Evolutionary conservation across 2,888 invertebrate species (phyloP).

Genomic region (Oxyscelio sp.): DNA sequence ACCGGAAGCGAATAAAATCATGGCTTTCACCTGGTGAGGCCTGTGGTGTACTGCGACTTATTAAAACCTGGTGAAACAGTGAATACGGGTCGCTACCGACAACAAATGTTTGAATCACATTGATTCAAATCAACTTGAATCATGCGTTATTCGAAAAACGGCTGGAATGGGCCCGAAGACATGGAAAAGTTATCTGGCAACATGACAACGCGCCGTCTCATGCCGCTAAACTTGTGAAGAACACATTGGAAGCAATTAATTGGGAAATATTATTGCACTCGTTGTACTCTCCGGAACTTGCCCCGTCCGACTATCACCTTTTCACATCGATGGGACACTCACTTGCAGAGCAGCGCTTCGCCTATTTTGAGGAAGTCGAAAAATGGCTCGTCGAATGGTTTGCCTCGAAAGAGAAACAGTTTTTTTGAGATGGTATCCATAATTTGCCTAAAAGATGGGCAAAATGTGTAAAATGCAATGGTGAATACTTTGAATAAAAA

Average conservation of each 20-base stretch:
- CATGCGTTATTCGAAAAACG: slow-evolving; percentile 65
- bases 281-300: slow-evolving; percentile 68
- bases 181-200: slow-evolving; percentile 77
- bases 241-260: not conserved
- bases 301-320: slow-evolving; percentile 37
- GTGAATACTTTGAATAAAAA: too few species aligned
- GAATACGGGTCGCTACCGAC: slow-evolving; percentile 64
- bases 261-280: slow-evolving; percentile 42
- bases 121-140: slow-evolving; percentile 70
- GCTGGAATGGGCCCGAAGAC: too few species aligned
- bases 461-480: slow-evolving; percentile 33
- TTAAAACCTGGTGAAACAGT: slow-evolving; percentile 65
- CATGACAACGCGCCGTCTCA: slow-evolving; percentile 74
- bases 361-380: slow-evolving; percentile 12
- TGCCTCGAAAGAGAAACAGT: too few species aligned
- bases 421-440: too few species aligned
- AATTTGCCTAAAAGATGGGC: slow-evolving; percentile 37
- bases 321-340: slow-evolving; percentile 9
- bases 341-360: slow-evolving; percentile 13
- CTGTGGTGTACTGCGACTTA: not conserved
- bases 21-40: too few species aligned
- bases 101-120: too few species aligned
- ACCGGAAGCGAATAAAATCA: too few species aligned
- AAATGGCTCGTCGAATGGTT: slow-evolving; percentile 50
- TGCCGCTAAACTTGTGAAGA: slow-evolving; percentile 35